A percentile compares a stretch with the other conserved stretches of the same genome.
These are phyloP conservation scores for Elmis aenea DNA, from an alignment of 2,888 invertebrate genomes.

Conservation along the genomic window DNA sequence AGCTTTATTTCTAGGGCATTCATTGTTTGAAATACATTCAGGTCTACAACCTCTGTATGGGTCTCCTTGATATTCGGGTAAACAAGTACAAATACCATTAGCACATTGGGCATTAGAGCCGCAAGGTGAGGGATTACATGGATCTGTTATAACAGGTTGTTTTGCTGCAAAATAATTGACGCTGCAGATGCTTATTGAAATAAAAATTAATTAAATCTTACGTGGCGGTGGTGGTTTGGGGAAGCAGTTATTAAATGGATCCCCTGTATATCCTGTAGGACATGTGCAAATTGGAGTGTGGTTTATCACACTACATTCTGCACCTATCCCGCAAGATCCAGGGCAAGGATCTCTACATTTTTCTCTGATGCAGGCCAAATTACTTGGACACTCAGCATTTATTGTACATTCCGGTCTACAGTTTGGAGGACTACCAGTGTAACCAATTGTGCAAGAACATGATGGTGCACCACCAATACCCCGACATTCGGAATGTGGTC, in stretches of 20 bases:
- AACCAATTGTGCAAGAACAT: slow-evolving; percentile 69
- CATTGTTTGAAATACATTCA: slow-evolving; percentile 62
- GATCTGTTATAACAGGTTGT: slow-evolving; percentile 46
- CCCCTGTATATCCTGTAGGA: slow-evolving; percentile 65
- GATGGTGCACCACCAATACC: slow-evolving; percentile 63
- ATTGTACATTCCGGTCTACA: slow-evolving; percentile 76
- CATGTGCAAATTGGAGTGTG: slow-evolving; percentile 75
- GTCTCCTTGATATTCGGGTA: slow-evolving; percentile 74
- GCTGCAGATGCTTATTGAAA: too few species aligned
- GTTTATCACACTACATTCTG: slow-evolving; percentile 68
- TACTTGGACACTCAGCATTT: slow-evolving; percentile 68
- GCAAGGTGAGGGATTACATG: slow-evolving; percentile 75
- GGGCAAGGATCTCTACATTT: slow-evolving; percentile 75
- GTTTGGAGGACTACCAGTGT: slow-evolving; percentile 69
- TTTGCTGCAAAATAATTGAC: slow-evolving; percentile 37
- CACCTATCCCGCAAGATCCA: slow-evolving; percentile 69
- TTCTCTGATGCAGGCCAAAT: slow-evolving; percentile 67
- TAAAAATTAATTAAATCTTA: slow-evolving; percentile 22
- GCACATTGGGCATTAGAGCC: slow-evolving; percentile 79
- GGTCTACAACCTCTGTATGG: slow-evolving; percentile 67
- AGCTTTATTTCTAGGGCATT: slow-evolving; percentile 60
- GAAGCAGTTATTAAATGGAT: slow-evolving; percentile 69
- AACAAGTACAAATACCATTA: slow-evolving; percentile 72
- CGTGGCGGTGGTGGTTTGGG: slow-evolving; percentile 50
- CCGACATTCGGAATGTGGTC: slow-evolving; percentile 70